Base-by-base conservation (phyloP, 2,888 invertebrate genomes). In the Synanthedon tipuliformis region DNA sequence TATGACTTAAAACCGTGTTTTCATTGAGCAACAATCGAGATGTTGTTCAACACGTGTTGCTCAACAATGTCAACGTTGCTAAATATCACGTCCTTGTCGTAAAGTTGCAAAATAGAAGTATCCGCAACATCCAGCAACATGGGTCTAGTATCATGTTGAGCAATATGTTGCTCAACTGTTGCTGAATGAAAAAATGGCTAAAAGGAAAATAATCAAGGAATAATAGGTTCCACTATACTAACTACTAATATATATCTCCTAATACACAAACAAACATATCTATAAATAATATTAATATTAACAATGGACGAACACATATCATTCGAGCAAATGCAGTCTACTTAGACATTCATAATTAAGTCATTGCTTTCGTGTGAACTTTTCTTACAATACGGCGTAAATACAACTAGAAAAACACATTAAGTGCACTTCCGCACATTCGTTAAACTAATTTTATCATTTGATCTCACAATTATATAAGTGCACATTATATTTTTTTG, bases 231-330 rank as follows among this genome's bases (percentile, higher is more conserved):
- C 54, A 63, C 67, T 66, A 60, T 53, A 61, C 70, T 76, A 76
- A 10, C 57, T 56, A 55, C 71, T 73, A 74, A 18, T 18, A 18
- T 18, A 63, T 64, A 57, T 49, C 62, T 65, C 61, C 75, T 78
- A 81, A 64, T 71, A 77, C 71, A 78, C 73, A 78, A 82, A 80
- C 69, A 68, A 76, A 79, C 78, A 80, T 66, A 71, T 64, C 73
- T 80, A 80, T 76, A 81, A 77, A 80, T 76, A 73, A 81, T 69
- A 72, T 69, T 75, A 73, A 68, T 74, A 73, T 80, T 76, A 73
- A 74, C 70, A 82, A 81, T 86, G 86, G 87, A 87, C 86, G 86
- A 87, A 87, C 87, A 87, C 83, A 82, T 80, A 75, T 80, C 82
- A 84, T 84, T 86, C 82, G 70, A 82, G 74, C 71, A 83, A 86